A percentile compares a stretch with the other conserved stretches of the same genome.
Evolutionary conservation across 2,888 invertebrate species (phyloP).

Genomic region (Hipparchia semele): DNA sequence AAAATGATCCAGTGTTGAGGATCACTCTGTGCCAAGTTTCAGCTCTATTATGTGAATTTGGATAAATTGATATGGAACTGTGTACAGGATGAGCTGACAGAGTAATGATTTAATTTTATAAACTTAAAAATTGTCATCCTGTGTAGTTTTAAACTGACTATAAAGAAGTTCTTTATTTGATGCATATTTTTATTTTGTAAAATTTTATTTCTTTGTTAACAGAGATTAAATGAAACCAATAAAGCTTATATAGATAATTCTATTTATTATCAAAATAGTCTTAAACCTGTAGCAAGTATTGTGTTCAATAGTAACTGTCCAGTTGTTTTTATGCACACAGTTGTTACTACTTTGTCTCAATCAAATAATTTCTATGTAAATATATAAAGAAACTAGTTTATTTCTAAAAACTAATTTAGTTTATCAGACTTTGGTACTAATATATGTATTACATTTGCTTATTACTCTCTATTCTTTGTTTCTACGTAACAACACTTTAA

Average conservation of each 20-base stretch:
- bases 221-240: slow-evolving; percentile 4
- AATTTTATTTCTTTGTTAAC: slow-evolving; percentile 2
- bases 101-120: background rate
- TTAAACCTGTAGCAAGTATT: background rate
- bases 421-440: background rate
- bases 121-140: too few relatives aligned
- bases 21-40: too few relatives aligned
- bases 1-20: too few relatives aligned
- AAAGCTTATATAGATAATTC: background rate
- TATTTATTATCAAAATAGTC: too few relatives aligned
- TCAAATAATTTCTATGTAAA: slow-evolving; percentile 6
- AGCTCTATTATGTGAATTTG: too few relatives aligned
- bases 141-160: too few relatives aligned
- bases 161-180: background rate
- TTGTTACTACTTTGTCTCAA: background rate
- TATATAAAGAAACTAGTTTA: slow-evolving; percentile 1
- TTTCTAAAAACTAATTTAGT: background rate
- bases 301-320: background rate
- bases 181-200: background rate
- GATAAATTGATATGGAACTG: too few relatives aligned
- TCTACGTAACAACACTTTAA: background rate
- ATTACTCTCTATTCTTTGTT: background rate
- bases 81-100: too few relatives aligned
- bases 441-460: background rate
- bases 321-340: slow-evolving; percentile 8